Percentiles rank a stretch among this genome's conserved stretches.
These are phyloP conservation scores for Gymnarchus niloticus DNA, from an alignment of 2,113 vertebrate genomes.

Conservation along the genomic window DNA sequence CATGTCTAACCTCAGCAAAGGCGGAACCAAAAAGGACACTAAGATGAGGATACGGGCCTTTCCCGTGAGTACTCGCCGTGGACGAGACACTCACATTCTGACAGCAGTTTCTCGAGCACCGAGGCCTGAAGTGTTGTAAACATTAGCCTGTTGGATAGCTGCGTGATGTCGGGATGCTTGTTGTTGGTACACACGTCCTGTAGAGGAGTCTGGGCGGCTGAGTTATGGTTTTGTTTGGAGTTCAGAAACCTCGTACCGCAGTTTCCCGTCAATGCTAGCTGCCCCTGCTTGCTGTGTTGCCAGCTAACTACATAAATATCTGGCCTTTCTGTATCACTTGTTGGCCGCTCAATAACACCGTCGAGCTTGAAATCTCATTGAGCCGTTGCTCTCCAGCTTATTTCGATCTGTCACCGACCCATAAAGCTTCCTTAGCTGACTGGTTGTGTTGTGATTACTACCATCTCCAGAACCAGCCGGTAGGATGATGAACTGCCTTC, in stretches of 20 bases:
- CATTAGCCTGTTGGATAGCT: neutral
- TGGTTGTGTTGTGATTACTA: neutral
- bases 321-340: constrained; percentile 11
- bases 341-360: neutral
- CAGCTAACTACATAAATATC: constrained; percentile 32
- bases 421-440: neutral
- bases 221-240: neutral
- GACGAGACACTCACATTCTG: constrained; percentile 33
- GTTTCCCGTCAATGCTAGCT: neutral
- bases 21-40: constrained; percentile 96
- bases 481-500: neutral
- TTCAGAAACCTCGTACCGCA: no score
- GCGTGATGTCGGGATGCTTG: neutral
- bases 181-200: neutral
- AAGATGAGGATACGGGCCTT: constrained; percentile 98
- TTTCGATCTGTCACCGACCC: neutral
- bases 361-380: no score
- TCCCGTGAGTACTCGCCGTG: constrained; percentile 77
- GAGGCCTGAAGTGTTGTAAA: constrained; percentile 43
- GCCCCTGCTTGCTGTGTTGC: constrained; percentile 30
- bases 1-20: constrained; percentile 97
- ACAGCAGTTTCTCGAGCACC: constrained; percentile 45
- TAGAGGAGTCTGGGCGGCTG: constrained; percentile 27
- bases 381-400: neutral
- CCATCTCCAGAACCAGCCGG: neutral